Evolutionary conservation across 2,797 vertebrate species (phyloP), one percentile per base, ranked within the genome.

Genomic region (Taeniopygia guttata): DNA sequence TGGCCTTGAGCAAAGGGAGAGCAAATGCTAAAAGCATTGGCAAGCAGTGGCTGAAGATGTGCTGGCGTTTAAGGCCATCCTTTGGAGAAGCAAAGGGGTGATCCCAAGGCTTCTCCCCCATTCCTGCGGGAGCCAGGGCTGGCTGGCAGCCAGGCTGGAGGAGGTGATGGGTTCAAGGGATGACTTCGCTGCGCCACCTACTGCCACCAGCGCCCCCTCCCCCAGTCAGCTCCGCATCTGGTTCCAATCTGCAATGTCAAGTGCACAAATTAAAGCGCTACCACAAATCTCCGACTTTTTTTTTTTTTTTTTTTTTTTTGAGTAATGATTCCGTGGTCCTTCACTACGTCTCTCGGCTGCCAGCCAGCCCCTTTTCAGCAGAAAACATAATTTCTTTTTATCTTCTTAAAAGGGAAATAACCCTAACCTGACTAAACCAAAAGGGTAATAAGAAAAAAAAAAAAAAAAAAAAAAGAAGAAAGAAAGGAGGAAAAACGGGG

Each of bases 221-320:
- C 76, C 69, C 87, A 59, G 62, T 10, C 19, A 60, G 83, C 77
- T 69, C 87, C 19, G 93, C 96, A 96, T 97, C 97, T 97, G 97
- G 66, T 97, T 97, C 97, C 96, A 96, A 97, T 97, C 96, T 95
- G 58, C 78, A 97, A 95, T 91, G 97, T 97, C 97, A 97, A 98
- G 96, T 96, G 97, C 96, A 95, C 95, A 91, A 96, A 96, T 96
- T 95, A 91, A 97, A 97, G 94, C 62, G 93, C 95, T 92, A 93
- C 92, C 96, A 95, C 93, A 96, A 95, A 95, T 85, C 84, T 43
- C 32, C 4, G 14, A 46, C 9, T 5, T 18, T 27, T n/a, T 59
- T 51, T 43, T 34, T 52, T 60, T 5, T 18, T 27, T n/a, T 59
- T 51, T 43, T 34, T 52, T 60, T 55, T 90, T 29, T 59, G 16